These are phyloP conservation scores for Antennarius striatus DNA, from an alignment of 2,113 vertebrate species.

Conservation along the genomic window DNA sequence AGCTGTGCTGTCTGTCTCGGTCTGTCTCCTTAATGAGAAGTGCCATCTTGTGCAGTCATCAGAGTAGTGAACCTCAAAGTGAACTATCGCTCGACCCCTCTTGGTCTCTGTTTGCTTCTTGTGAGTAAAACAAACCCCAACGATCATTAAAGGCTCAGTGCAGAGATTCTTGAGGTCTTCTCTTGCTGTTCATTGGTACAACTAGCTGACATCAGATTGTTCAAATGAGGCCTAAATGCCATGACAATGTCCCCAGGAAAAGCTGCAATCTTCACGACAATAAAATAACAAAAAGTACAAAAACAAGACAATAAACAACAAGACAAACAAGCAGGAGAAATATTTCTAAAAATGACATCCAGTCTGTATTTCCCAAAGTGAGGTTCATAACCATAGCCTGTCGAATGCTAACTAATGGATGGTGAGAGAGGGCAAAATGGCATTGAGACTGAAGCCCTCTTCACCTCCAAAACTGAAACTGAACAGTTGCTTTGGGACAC, in stretches of 20 bases:
- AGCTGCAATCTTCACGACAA: constrained; percentile 25
- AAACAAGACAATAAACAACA: constrained; percentile 50
- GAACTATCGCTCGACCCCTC: constrained; percentile 57
- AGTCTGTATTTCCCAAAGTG: constrained; percentile 28
- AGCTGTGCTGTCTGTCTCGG: constrained; percentile 41
- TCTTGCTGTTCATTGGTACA: constrained; percentile 20
- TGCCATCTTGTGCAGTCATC: constrained; percentile 40
- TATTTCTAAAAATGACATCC: constrained; percentile 10
- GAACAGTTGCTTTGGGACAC: not conserved
- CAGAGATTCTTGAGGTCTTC: constrained; percentile 48
- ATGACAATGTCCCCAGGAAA: not conserved
- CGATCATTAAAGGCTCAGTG: constrained; percentile 29
- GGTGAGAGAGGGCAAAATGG: constrained; percentile 38
- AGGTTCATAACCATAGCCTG: constrained; percentile 7
- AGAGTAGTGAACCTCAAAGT: constrained; percentile 60
- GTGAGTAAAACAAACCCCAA: constrained; percentile 38
- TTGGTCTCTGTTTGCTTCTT: constrained; percentile 23
- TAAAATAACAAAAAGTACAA: constrained; percentile 11
- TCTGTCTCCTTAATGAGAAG: constrained; percentile 52
- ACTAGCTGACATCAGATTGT: constrained; percentile 13
- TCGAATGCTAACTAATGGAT: not conserved
- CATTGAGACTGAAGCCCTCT: constrained; percentile 16
- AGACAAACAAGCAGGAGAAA: constrained; percentile 20
- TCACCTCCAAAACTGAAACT: constrained; percentile 10
- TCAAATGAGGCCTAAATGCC: constrained; percentile 21